These are phyloP conservation scores for Autographa pulchrina DNA, from an alignment of 2,888 invertebrate species.

Conservation along the genomic window DNA sequence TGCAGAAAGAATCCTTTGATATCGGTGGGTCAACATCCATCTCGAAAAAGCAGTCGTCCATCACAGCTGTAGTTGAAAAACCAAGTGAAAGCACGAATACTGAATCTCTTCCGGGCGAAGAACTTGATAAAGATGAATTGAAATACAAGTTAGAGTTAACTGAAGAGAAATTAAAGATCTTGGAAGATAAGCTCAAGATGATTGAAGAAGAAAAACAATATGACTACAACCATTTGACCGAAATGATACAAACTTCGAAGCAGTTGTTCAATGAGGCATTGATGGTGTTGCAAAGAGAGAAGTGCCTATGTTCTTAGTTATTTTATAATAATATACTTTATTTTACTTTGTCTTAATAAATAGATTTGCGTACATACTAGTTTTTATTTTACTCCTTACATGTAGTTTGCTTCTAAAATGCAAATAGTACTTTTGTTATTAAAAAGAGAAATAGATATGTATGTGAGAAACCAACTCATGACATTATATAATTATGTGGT, in stretches of 20 bases:
- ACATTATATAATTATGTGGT: too few relatives aligned
- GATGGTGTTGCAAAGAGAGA: slow-evolving; percentile 81
- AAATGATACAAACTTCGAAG: slow-evolving; percentile 89
- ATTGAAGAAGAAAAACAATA: slow-evolving; percentile 90
- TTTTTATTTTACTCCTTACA: background rate
- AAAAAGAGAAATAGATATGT: background rate
- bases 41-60: slow-evolving; percentile 72
- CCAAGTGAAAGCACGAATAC: slow-evolving; percentile 71
- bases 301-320: slow-evolving; percentile 77
- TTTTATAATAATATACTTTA: slow-evolving; percentile 49
- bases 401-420: too few relatives aligned
- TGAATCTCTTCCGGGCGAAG: slow-evolving; percentile 71
- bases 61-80: slow-evolving; percentile 68
- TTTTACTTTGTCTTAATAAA: slow-evolving; percentile 49
- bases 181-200: slow-evolving; percentile 90
- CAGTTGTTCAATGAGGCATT: slow-evolving; percentile 89
- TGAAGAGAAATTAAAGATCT: slow-evolving; percentile 91
- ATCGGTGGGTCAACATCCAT: slow-evolving; percentile 56
- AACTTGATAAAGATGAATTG: slow-evolving; percentile 79
- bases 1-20: slow-evolving; percentile 66
- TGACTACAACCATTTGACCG: slow-evolving; percentile 88
- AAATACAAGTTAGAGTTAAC: slow-evolving; percentile 89
- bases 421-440: background rate
- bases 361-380: slow-evolving; percentile 16
- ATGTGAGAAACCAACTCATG: too few relatives aligned